Evolutionary conservation across 37 sponge, comb jelly and placozoan species (phyloP), one percentile per base, ranked within the genome.

Genomic region (Tethya wilhelma): DNA sequence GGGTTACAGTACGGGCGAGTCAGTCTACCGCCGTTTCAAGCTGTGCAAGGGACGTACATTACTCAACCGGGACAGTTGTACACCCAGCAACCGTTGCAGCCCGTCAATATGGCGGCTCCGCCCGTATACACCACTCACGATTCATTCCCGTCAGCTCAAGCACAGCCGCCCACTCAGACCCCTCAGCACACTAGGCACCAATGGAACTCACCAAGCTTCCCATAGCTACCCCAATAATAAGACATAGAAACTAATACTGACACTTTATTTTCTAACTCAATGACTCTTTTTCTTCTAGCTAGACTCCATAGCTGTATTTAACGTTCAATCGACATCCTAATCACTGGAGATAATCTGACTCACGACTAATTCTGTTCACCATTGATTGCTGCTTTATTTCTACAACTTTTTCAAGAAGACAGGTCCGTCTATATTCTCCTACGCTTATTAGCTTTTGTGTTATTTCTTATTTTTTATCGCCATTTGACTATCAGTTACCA

Each of bases 1-100:
- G 69, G 38, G 31, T 36, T 67, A 26, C 43, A 49, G 20, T 69
- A 69, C 37, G 71, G 71, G 40, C 81, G 71, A 44, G 74, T 74
- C 17, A 2, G 56, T 36, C 74, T 34, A 56, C 53, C 45, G 34
- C 38, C 70, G 26, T 55, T 41, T 23, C 53, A 44, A 26, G 46
- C 36, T 44, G 74, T 36, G 14, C 7, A 34, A 30, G 69, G 38
- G 4, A 23, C 38, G 11, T 69, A 41, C 12, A 41, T 38, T 19
- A 30, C 58, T 17, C 22, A 37, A 3, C 25, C 74, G 20, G 74
- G 57, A 23, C 12, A 36, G 0, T 11, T 38, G 9, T 2, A 9
- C 53, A 1, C 28, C 3, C 56, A 33, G 19, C 56, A 36, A 34
- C 38, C 41, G 22, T 19, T 14, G 4, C 3, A 19, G 23, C 56